Evolutionary conservation across 1,140 invertebrate genomes (phyloP), one percentile per base, ranked within the genome.

Genomic region (Macrotrachela quadricornifera): DNA sequence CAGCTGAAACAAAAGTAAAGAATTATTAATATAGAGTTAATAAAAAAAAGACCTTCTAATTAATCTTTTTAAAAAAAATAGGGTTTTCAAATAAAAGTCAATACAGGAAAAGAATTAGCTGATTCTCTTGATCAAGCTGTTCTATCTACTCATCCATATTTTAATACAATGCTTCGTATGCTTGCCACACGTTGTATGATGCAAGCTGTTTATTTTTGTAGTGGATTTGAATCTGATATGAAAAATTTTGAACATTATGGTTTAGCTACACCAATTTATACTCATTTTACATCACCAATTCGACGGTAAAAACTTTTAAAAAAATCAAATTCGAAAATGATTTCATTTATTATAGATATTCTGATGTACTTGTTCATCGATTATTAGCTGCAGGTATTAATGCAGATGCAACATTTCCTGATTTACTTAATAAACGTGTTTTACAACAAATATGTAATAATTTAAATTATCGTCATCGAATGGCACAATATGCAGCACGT

Each of bases 141-240:
- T 0, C 79, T 80, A 57, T 52, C 57, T 21, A 55, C 62, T 40
- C 67, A 46, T 38, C 40, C 38, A 30, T 88, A 83, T 63, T 80
- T 88, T 60, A 90, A 88, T 68, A 87, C 79, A 0, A 83, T 96
- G 80, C 71, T 95, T 21, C 77, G 88, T 55, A 92, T 95, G 59
- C 74, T 95, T 61, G 84, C 91, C 0, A 97, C 91, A 0, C 76
- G 92, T 6, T 97, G 91, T 64, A 97, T 97, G 92, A 82, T 92
- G 74, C 91, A 96, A 70, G 94, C 94, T 0, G 79, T 95, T 0
- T 99, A 97, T 70, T 97, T 97, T 66, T 80, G 83, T 40, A 91
- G 86, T 65, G 92, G 92, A 10, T 83, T 83, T 57, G 58, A 69
- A 18, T 52, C 62, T 14, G 75, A 77, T 14, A 68, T 74, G 49